Evolutionary conservation across 2,888 invertebrate species (phyloP).

Genomic region (Bombyx huttoni): DNA sequence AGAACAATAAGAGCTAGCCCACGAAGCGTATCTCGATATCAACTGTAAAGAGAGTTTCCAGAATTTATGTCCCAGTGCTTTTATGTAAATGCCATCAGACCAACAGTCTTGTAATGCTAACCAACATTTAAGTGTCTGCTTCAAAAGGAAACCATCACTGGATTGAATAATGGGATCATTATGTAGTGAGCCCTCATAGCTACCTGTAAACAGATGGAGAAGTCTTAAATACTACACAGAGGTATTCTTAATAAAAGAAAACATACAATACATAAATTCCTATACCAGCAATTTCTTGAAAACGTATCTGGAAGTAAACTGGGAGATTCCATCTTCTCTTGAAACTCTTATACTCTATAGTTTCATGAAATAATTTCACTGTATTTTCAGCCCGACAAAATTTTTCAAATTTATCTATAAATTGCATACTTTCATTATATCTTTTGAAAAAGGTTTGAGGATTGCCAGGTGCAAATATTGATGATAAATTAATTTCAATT

Average conservation of each 20-base stretch:
- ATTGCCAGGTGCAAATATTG: slow-evolving; percentile 93
- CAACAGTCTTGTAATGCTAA: slow-evolving; percentile 75
- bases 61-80: slow-evolving; percentile 85
- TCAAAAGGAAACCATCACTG: slow-evolving; percentile 53
- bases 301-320: slow-evolving; percentile 96
- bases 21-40: slow-evolving; percentile 83
- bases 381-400: slow-evolving; percentile 74
- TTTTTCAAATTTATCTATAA: slow-evolving; percentile 79
- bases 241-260: slow-evolving; percentile 5
- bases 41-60: slow-evolving; percentile 92
- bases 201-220: slow-evolving; percentile 28
- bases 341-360: slow-evolving; percentile 83
- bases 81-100: slow-evolving; percentile 83
- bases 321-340: slow-evolving; percentile 93
- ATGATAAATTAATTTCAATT: slow-evolving; percentile 83
- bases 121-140: slow-evolving; percentile 65
- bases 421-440: slow-evolving; percentile 83
- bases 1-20: slow-evolving; percentile 68
- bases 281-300: slow-evolving; percentile 90
- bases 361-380: slow-evolving; percentile 73
- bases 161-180: slow-evolving; percentile 32
- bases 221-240: slow-evolving; percentile 4
- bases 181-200: slow-evolving; percentile 48
- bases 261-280: slow-evolving; percentile 3
- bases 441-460: slow-evolving; percentile 89